Evolutionary conservation across 2,113 vertebrate species (phyloP).

Genomic region (Salvelinus alpinus): DNA sequence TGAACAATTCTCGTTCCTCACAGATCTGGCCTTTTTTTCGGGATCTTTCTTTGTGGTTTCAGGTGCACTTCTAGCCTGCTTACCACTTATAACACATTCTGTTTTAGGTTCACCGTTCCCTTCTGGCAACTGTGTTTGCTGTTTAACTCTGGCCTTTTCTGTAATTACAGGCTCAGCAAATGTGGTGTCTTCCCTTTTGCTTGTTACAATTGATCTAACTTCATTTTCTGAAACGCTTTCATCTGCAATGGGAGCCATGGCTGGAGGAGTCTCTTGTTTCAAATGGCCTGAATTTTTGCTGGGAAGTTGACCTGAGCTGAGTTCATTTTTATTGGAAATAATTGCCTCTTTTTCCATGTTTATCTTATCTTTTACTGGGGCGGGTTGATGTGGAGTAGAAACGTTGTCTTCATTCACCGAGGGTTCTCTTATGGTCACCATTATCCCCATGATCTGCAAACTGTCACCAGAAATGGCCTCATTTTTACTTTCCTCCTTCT

Average conservation of each 20-base stretch:
- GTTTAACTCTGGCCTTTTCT: conserved; percentile 4
- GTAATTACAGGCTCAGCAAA: conserved; percentile 10
- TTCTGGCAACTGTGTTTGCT: conserved; percentile 25
- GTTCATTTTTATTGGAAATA: neutral
- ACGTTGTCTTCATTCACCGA: conserved; percentile 10
- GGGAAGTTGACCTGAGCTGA: conserved; percentile 5
- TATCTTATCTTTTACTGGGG: conserved; percentile 13
- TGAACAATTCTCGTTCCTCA: neutral
- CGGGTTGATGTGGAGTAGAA: conserved; percentile 6
- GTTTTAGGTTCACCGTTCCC: conserved; percentile 20
- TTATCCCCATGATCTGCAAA: conserved; percentile 63
- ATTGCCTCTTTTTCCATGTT: conserved; percentile 16
- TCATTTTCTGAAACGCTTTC: neutral
- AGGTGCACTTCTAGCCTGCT: conserved; percentile 21
- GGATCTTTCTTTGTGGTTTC: conserved; percentile 20
- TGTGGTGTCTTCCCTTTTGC: conserved; percentile 13
- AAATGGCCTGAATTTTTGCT: neutral
- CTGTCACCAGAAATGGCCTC: conserved; percentile 30
- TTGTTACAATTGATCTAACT: conserved; percentile 8
- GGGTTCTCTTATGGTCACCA: conserved; percentile 51
- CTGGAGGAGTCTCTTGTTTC: neutral
- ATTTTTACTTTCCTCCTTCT: conserved; percentile 20
- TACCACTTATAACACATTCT: conserved; percentile 24
- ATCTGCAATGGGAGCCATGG: neutral
- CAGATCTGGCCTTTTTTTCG: conserved; percentile 11